Conservation (phyloP, 2,888 invertebrate genomes). For the Amphipyra berbera region DNA sequence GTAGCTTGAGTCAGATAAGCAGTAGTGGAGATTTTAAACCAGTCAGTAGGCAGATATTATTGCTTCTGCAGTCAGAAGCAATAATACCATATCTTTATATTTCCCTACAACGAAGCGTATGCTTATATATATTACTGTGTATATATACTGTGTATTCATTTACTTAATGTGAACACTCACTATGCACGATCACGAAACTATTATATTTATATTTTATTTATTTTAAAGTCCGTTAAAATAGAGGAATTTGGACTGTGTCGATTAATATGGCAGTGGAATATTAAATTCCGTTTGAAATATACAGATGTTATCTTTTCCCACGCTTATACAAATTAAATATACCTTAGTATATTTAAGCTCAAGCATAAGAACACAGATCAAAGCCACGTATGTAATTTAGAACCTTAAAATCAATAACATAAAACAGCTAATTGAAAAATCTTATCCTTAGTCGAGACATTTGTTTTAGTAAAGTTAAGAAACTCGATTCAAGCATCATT, state of each 20-base stretch:
- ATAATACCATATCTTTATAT: neutral
- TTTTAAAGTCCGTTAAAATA: constrained; percentile 58
- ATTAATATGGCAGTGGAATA: constrained; percentile 55
- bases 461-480: too few relatives aligned
- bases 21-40: too few relatives aligned
- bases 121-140: constrained; percentile 26
- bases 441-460: too few relatives aligned
- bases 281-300: constrained; percentile 20
- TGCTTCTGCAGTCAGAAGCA: too few relatives aligned
- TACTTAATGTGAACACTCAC: constrained; percentile 67
- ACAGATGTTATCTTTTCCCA: neutral
- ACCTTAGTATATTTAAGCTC: neutral
- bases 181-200: constrained; percentile 73
- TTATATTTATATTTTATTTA: constrained; percentile 48
- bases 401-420: too few relatives aligned
- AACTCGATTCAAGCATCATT: too few relatives aligned
- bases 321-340: neutral
- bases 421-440: too few relatives aligned
- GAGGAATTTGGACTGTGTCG: constrained; percentile 65
- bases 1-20: too few relatives aligned
- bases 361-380: neutral
- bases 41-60: too few relatives aligned
- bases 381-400: neutral
- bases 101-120: constrained; percentile 35
- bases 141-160: constrained; percentile 48